Conservation (phyloP, 2,888 invertebrate genomes). For the Netelia melanura region DNA sequence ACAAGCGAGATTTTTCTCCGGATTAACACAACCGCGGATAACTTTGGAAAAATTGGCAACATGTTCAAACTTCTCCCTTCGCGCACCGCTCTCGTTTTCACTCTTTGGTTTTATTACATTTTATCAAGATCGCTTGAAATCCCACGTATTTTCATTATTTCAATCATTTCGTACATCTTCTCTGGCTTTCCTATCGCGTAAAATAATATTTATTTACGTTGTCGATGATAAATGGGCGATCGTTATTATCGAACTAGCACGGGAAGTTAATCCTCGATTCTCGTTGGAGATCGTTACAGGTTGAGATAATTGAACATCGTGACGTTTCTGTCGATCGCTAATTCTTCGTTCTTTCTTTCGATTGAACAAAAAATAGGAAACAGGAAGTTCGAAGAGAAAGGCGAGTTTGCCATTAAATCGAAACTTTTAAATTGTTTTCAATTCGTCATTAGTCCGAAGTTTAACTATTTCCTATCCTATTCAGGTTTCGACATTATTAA, state of each 20-base stretch:
- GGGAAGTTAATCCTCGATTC: background rate
- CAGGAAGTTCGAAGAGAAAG: too few species aligned
- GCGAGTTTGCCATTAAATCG: too few species aligned
- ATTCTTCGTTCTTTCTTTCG: background rate
- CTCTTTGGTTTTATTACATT: slow-evolving; percentile 26
- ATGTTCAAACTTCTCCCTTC: background rate
- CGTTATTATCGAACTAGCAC: background rate
- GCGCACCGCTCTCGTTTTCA: background rate
- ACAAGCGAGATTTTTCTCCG: slow-evolving; percentile 44
- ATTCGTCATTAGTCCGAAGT: too few species aligned
- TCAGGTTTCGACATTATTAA: too few species aligned
- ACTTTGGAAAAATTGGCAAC: slow-evolving; percentile 40
- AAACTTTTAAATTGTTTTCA: too few species aligned
- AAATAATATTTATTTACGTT: background rate
- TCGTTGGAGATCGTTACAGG: background rate
- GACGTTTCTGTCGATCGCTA: too few species aligned
- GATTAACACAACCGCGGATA: slow-evolving; percentile 46
- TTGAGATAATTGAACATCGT: background rate
- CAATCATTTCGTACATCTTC: background rate
- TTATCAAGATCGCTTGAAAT: slow-evolving; percentile 13
- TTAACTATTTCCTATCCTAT: too few species aligned
- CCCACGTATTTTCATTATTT: slow-evolving; percentile 23
- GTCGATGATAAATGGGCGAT: background rate
- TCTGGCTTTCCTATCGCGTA: background rate
- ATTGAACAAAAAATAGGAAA: too few species aligned